Evolutionary conservation across 2,888 invertebrate species (phyloP).

Genomic region (Rutpela maculata): DNA sequence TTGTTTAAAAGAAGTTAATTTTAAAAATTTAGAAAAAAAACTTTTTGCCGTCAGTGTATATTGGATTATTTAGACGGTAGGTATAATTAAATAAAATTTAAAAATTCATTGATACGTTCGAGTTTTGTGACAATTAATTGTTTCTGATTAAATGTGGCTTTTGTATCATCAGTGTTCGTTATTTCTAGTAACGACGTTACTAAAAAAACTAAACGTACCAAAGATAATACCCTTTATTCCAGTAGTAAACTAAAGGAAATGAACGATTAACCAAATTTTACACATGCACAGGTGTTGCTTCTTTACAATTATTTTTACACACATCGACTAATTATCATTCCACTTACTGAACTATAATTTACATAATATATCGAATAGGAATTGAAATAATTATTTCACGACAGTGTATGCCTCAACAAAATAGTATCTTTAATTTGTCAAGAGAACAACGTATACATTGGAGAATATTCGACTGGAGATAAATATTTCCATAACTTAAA

Average conservation of each 20-base stretch:
- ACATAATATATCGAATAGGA: neutral
- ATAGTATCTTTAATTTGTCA: too few species aligned
- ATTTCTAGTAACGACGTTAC: neutral
- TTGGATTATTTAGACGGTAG: too few species aligned
- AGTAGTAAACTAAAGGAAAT: constrained; percentile 2
- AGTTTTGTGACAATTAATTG: neutral
- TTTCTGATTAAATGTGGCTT: neutral
- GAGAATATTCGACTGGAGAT: too few species aligned
- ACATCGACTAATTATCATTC: neutral
- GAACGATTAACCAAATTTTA: constrained; percentile 2
- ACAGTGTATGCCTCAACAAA: neutral
- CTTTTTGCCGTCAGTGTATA: too few species aligned
- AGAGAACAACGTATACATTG: too few species aligned
- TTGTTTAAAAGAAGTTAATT: too few species aligned
- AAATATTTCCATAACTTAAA: too few species aligned
- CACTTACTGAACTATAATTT: neutral
- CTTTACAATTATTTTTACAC: constrained; percentile 6
- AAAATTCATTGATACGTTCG: too few species aligned
- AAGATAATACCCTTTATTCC: neutral
- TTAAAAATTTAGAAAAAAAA: too few species aligned
- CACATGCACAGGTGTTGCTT: neutral
- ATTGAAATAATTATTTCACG: neutral
- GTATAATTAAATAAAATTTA: too few species aligned
- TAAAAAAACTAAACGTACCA: neutral
- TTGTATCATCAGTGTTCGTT: neutral